Evolutionary conservation across 1,140 invertebrate species (phyloP).

Genomic region (Papilio aristodemus): DNA sequence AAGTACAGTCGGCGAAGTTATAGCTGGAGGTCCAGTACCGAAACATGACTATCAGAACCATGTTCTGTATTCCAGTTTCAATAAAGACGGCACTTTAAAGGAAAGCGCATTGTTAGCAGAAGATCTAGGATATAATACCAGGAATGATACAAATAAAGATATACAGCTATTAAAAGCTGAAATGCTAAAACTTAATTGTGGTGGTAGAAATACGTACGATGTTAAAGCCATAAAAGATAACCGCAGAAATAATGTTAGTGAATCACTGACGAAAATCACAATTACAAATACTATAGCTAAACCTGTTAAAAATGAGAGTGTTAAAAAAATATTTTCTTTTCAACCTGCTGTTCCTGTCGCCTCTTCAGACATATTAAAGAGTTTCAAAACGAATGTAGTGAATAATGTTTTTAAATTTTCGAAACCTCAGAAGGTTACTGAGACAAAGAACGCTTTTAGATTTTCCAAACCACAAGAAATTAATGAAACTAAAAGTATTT

Average conservation of each 20-base stretch:
- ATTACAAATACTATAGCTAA: conserved; percentile 40
- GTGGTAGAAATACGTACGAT: conserved; percentile 37
- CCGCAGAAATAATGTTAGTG: conserved; percentile 42
- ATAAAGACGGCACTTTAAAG: conserved; percentile 82
- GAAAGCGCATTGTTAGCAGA: conserved; percentile 79
- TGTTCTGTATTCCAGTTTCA: conserved; percentile 85
- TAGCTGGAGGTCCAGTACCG: conserved; percentile 83
- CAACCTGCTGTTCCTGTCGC: conserved; percentile 63
- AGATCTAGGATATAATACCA: conserved; percentile 78
- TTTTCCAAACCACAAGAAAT: conserved; percentile 68
- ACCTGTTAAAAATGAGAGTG: conserved; percentile 36
- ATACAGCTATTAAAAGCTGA: conserved; percentile 61
- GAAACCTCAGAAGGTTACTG: conserved; percentile 52
- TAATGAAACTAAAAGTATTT: conserved; percentile 36
- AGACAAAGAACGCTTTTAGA: conserved; percentile 56
- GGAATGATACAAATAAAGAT: conserved; percentile 70
- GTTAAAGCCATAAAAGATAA: conserved; percentile 39
- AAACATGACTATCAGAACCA: conserved; percentile 79
- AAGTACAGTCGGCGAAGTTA: conserved; percentile 82
- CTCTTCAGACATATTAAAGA: conserved; percentile 52
- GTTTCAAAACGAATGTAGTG: conserved; percentile 61
- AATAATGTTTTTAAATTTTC: conserved; percentile 63
- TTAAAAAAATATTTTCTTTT: conserved; percentile 55
- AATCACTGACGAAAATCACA: conserved; percentile 43
- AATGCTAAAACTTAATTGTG: conserved; percentile 52